phyloP scores from a whole-genome alignment of 2,113 vertebrate species.

The Chionomys nivalis region DNA sequence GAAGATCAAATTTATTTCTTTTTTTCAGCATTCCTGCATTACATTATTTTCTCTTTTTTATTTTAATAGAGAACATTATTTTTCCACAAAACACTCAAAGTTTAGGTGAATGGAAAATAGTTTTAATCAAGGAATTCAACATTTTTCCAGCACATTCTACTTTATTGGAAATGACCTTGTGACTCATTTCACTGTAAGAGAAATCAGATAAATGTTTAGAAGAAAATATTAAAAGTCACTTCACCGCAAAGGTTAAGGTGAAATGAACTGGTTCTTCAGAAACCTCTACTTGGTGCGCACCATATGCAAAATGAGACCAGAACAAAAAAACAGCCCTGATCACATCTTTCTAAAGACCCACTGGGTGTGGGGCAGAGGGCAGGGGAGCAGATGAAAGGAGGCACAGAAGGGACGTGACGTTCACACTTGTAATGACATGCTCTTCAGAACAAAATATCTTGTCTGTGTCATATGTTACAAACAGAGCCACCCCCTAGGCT shows the following conservation, averaged over 20 bases:
- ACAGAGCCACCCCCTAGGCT: neutral
- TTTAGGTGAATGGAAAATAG: neutral
- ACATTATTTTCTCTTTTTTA: neutral
- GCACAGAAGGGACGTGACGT: too few species aligned
- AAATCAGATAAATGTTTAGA: neutral
- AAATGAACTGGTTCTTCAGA: too few species aligned
- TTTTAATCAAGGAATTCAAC: neutral
- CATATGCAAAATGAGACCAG: too few species aligned
- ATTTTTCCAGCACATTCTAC: neutral
- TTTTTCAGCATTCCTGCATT: neutral
- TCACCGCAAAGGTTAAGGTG: neutral
- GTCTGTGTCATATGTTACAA: neutral
- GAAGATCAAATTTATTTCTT: conserved; percentile 16
- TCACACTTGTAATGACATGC: neutral
- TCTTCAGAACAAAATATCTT: neutral
- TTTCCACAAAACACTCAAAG: too few species aligned
- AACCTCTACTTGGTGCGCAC: neutral
- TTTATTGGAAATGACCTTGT: neutral
- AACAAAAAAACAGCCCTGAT: neutral
- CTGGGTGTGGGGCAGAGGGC: too few species aligned
- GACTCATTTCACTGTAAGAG: neutral
- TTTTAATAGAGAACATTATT: neutral
- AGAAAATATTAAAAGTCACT: neutral
- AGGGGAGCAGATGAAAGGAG: neutral
- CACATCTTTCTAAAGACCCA: neutral